A percentile compares a stretch with the other conserved stretches of the same genome.
Conservation (phyloP, 2,888 invertebrate species). For the Caenorhabditis sulstoni region DNA sequence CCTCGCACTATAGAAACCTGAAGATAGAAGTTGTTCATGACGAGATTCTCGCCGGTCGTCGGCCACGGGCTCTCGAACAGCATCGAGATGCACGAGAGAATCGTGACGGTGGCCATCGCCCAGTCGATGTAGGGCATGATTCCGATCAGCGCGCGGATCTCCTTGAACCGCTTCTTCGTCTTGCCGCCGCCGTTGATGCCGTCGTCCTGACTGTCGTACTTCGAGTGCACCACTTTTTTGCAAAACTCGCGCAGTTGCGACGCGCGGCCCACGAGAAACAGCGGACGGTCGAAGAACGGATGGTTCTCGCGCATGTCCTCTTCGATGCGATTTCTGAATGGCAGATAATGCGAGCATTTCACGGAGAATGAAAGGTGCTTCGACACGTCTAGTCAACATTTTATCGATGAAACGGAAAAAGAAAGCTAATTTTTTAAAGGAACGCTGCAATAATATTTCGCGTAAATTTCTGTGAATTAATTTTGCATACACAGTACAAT, state of each 20-base stretch:
- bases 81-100: conserved; percentile 97
- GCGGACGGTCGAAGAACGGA: conserved; percentile 97
- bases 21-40: conserved; percentile 94
- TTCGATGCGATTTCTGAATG: conserved; percentile 84
- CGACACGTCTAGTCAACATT: no score
- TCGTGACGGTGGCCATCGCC: conserved; percentile 99
- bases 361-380: no score
- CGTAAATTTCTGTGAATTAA: no score
- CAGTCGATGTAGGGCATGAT: conserved; percentile 98
- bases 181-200: conserved; percentile 66
- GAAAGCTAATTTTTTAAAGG: no score
- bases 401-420: no score
- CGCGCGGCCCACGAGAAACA: conserved; percentile 93
- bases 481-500: no score
- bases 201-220: conserved; percentile 90
- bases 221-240: conserved; percentile 91
- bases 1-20: conserved; percentile 87
- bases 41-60: conserved; percentile 83
- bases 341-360: no score
- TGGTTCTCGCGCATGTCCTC: conserved; percentile 99
- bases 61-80: conserved; percentile 95
- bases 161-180: conserved; percentile 73
- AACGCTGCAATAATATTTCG: no score
- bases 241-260: conserved; percentile 90
- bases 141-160: conserved; percentile 92